Base-by-base conservation (phyloP, 1,140 invertebrate genomes). In the Bombus pyrosoma region DNA sequence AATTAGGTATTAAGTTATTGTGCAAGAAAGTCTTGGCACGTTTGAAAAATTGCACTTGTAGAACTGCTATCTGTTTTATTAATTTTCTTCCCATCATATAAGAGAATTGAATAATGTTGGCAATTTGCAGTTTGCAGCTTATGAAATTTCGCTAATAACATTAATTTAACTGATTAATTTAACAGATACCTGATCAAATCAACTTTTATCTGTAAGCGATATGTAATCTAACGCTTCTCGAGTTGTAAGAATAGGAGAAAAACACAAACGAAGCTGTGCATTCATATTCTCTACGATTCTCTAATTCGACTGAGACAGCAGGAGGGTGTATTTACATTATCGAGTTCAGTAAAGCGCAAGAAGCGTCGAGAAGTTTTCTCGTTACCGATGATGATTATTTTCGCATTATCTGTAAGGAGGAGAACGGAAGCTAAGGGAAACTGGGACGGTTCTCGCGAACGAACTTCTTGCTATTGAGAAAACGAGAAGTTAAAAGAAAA, bases 371-470 rank as follows among this genome's bases (percentile, higher is more conserved):
- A 90, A 87, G 80, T 90, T 89, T 90, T 87, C 81, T 90, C 85
- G 76, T 89, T 89, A 90, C 41, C 66, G 43, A 12, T 59, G 74
- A 86, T 90, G 81, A 90, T 90, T 89, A 89, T 90, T 90, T 86
- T 90, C 68, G 81, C 77, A 87, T 89, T 84, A 87, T 62, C 72
- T 81, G 72, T 43, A 78, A 79, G 73, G 57, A 78, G n/a, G 59
- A 53, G 8, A 66, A 66, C 47, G 62, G 71, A 68, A 75, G 41
- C 22, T 18, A 18, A 62, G 13, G 1, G 18, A 82, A 83, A 77
- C 81, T 83, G 41, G 73, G 62, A 59, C 81, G 74, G 22, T 57
- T 28, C 37, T 41, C 64, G 25, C 25, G 25, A 72, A n/a, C 53
- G 80, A 86, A 76, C 76, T 85, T 73, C 41, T 80, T 62, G 32